A percentile compares a stretch with the other conserved stretches of the same genome.
These are phyloP conservation scores for Gymnodraco acuticeps DNA, from an alignment of 2,797 vertebrate genomes.

Conservation along the genomic window DNA sequence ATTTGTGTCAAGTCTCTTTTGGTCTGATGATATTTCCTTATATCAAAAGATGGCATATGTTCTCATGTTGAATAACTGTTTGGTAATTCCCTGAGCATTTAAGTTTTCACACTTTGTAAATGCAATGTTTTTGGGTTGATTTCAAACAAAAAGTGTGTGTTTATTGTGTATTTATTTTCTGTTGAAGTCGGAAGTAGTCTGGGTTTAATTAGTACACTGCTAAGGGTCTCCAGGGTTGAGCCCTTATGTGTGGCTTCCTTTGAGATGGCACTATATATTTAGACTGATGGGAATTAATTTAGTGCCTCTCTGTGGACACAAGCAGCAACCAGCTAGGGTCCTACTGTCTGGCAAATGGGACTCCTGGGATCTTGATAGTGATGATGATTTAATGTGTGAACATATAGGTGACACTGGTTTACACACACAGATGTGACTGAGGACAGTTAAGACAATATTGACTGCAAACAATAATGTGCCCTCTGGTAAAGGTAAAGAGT, in stretches of 20 bases:
- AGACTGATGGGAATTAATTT: conserved; percentile 73
- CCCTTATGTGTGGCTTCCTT: conserved; percentile 56
- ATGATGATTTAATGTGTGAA: conserved; percentile 29
- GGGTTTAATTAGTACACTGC: conserved; percentile 67
- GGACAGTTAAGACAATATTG: conserved; percentile 10
- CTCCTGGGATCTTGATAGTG: conserved; percentile 62
- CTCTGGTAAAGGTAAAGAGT: background rate
- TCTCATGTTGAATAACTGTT: background rate
- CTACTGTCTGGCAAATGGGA: conserved; percentile 58
- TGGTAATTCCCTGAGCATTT: background rate
- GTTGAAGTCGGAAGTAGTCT: conserved; percentile 43
- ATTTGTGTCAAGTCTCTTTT: background rate
- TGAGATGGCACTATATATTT: conserved; percentile 61
- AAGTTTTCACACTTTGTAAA: too few species aligned
- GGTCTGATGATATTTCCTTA: too few species aligned
- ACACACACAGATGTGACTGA: background rate
- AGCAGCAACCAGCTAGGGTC: conserved; percentile 24
- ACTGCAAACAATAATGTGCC: background rate
- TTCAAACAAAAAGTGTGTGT: background rate
- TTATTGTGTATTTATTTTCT: conserved; percentile 14
- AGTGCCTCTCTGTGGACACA: conserved; percentile 16
- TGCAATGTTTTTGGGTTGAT: background rate
- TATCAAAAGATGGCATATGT: too few species aligned
- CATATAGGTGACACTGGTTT: conserved; percentile 21
- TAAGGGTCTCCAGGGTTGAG: conserved; percentile 51